Evolutionary conservation across 2,113 vertebrate species (phyloP).

Genomic region (Lamprologus lemairii): DNA sequence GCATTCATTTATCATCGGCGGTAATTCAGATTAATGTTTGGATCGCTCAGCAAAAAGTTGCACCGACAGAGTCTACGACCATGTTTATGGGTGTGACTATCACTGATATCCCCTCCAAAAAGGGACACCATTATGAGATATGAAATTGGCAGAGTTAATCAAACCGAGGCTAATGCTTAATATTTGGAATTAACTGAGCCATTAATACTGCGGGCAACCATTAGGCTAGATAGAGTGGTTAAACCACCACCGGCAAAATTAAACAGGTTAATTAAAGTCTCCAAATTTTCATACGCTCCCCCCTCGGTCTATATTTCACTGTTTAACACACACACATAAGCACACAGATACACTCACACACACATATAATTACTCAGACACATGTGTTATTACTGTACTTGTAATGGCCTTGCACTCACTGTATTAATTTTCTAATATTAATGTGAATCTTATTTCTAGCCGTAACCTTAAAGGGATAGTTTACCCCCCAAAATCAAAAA

Average conservation of each 20-base stretch:
- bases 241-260: constrained; percentile 58
- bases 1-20: constrained; percentile 15
- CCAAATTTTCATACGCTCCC: constrained; percentile 26
- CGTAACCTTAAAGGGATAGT: background rate
- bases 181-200: constrained; percentile 57
- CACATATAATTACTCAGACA: constrained; percentile 2
- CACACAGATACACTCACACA: background rate
- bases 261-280: constrained; percentile 71
- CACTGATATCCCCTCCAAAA: constrained; percentile 23
- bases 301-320: constrained; percentile 1
- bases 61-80: background rate
- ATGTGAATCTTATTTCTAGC: background rate
- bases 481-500: background rate
- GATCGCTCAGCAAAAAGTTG: constrained; percentile 15
- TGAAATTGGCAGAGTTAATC: constrained; percentile 60
- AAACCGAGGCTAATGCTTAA: constrained; percentile 55
- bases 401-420: background rate
- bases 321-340: background rate
- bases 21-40: constrained; percentile 25
- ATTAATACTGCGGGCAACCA: constrained; percentile 41
- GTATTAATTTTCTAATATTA: constrained; percentile 1
- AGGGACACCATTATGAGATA: constrained; percentile 44
- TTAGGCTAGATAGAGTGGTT: constrained; percentile 49
- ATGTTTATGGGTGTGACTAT: constrained; percentile 34
- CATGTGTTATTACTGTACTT: background rate